Evolutionary conservation across 92 coral and sea anemone species (phyloP).

Genomic region (Bergia sp.): DNA sequence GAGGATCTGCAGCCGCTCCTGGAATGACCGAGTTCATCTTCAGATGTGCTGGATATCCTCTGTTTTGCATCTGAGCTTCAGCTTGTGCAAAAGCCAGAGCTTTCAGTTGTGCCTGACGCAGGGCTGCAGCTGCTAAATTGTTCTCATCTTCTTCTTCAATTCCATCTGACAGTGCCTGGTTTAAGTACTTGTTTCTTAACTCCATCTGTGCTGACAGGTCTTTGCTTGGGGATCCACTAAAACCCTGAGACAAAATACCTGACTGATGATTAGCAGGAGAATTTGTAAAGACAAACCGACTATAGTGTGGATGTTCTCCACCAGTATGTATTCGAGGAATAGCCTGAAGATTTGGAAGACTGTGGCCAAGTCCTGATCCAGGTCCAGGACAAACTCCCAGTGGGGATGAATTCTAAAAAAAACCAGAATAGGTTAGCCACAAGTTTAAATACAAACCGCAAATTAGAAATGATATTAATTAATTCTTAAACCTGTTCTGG

Average conservation of each 20-base stretch:
- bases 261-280: slow-evolving; percentile 56
- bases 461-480: no score
- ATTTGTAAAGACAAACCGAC: slow-evolving; percentile 72
- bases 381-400: slow-evolving; percentile 79
- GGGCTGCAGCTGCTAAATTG: slow-evolving; percentile 80
- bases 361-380: slow-evolving; percentile 89
- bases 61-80: slow-evolving; percentile 82
- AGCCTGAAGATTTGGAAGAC: slow-evolving; percentile 96
- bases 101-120: slow-evolving; percentile 91
- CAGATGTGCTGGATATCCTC: slow-evolving; percentile 54
- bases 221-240: slow-evolving; percentile 54
- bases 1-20: slow-evolving; percentile 54
- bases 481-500: no score
- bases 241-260: slow-evolving; percentile 46
- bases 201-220: slow-evolving; percentile 69
- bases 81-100: slow-evolving; percentile 88
- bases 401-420: slow-evolving; percentile 79
- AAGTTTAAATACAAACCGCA: background rate
- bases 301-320: slow-evolving; percentile 79
- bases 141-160: slow-evolving; percentile 95
- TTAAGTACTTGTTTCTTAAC: slow-evolving; percentile 76
- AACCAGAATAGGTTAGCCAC: background rate
- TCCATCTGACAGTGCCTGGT: slow-evolving; percentile 85
- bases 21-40: slow-evolving; percentile 67
- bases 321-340: slow-evolving; percentile 85